phyloP scores from a whole-genome alignment of 2,888 invertebrate species.

The Nomada fucata region DNA sequence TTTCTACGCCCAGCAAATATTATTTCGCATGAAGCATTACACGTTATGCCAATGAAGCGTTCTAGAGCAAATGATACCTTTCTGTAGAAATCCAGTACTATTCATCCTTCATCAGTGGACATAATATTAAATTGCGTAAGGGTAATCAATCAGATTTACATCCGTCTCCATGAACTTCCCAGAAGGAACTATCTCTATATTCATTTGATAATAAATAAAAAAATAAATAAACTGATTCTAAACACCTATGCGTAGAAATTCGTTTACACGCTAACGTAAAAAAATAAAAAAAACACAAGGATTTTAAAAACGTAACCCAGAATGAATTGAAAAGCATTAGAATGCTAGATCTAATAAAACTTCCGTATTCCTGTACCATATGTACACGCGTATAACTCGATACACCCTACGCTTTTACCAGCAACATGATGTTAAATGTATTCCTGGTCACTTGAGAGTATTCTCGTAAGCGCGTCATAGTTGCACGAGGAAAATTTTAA shows the following conservation, averaged over 20 bases:
- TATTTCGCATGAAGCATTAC: too few species aligned
- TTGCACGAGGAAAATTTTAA: not conserved
- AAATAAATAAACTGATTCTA: too few species aligned
- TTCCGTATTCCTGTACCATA: not conserved
- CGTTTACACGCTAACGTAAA: too few species aligned
- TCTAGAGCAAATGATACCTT: not conserved
- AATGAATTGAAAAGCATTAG: too few species aligned
- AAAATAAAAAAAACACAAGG: too few species aligned
- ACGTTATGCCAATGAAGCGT: too few species aligned
- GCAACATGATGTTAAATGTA: not conserved
- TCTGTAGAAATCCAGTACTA: not conserved
- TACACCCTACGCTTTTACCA: not conserved
- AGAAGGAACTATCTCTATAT: not conserved
- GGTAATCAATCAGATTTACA: not conserved
- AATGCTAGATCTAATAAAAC: too few species aligned
- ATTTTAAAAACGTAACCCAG: too few species aligned
- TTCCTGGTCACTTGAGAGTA: conserved; percentile 4
- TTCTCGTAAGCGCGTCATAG: not conserved
- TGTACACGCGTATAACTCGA: not conserved
- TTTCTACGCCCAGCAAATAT: too few species aligned
- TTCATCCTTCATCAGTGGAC: conserved; percentile 1
- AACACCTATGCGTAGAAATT: too few species aligned
- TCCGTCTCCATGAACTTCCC: not conserved
- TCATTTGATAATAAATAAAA: too few species aligned
- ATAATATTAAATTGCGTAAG: not conserved